Percentiles rank a stretch among this genome's conserved stretches.
Evolutionary conservation across 2,113 vertebrate species (phyloP).

Genomic region (Brienomyrus longianalis): DNA sequence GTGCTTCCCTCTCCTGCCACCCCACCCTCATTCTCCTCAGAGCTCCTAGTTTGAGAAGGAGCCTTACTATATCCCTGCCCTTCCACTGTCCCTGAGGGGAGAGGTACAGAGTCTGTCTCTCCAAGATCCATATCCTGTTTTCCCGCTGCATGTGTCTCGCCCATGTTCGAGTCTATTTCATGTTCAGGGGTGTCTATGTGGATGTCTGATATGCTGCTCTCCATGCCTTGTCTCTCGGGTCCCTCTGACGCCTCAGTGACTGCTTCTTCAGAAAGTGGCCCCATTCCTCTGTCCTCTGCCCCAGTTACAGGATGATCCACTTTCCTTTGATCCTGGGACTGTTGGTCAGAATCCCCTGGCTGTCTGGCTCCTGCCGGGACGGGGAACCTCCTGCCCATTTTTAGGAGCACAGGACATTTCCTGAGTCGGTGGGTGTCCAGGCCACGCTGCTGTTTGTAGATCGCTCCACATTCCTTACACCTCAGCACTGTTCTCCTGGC

Average conservation of each 20-base stretch:
- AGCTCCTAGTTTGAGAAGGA: neutral
- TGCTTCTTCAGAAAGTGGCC: neutral
- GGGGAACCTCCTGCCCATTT: conserved; percentile 48
- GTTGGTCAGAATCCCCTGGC: neutral
- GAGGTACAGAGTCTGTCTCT: too few relatives aligned
- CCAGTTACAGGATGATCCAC: neutral
- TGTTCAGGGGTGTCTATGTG: neutral
- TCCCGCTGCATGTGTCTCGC: neutral
- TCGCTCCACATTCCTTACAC: conserved; percentile 69
- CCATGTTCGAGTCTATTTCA: neutral
- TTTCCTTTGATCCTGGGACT: neutral
- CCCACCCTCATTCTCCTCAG: neutral
- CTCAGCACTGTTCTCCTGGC: conserved; percentile 52
- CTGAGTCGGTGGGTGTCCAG: conserved; percentile 74
- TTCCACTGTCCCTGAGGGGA: neutral
- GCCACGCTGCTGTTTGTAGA: conserved; percentile 81
- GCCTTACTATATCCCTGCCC: conserved; percentile 2
- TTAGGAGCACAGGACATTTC: conserved; percentile 66
- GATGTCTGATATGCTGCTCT: neutral
- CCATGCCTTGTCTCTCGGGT: neutral
- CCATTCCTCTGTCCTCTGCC: neutral
- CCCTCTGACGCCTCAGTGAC: neutral
- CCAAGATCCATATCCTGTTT: too few relatives aligned
- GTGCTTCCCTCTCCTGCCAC: neutral
- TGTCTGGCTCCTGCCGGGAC: conserved; percentile 3